These are phyloP conservation scores for Syngnathus rostellatus DNA, from an alignment of 2,797 vertebrate species.

Conservation along the genomic window DNA sequence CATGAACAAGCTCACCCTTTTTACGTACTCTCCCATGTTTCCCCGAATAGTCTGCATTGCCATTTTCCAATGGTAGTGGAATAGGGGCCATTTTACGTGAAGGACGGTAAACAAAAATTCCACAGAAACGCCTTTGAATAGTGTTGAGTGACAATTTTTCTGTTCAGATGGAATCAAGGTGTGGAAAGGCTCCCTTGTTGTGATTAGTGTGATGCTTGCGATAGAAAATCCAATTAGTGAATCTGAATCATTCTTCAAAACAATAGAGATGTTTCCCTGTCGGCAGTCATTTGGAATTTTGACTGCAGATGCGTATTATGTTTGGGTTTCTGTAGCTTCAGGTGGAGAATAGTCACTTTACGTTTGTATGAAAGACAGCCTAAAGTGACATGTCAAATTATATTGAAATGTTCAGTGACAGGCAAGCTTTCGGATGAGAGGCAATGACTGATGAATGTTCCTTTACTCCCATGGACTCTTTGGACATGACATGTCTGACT, in stretches of 20 bases:
- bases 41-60: not conserved
- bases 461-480: conserved; percentile 28
- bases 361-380: conserved; percentile 37
- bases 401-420: conserved; percentile 41
- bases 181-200: not conserved
- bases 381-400: conserved; percentile 36
- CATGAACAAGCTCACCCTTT: not conserved
- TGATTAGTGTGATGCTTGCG: not conserved
- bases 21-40: not conserved
- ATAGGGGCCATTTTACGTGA: not conserved
- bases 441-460: conserved; percentile 26
- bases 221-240: not conserved
- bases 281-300: not conserved
- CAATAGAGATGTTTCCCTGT: not conserved
- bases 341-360: conserved; percentile 19
- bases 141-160: no score
- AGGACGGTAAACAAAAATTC: not conserved
- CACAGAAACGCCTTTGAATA: not conserved
- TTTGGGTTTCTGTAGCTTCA: conserved; percentile 21
- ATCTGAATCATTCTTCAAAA: not conserved
- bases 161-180: not conserved
- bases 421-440: conserved; percentile 28
- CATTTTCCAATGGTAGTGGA: not conserved
- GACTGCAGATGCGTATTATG: conserved; percentile 5
- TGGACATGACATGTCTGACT: conserved; percentile 31